Conservation (phyloP, 2,113 vertebrate species). For the Blennius ocellaris region DNA sequence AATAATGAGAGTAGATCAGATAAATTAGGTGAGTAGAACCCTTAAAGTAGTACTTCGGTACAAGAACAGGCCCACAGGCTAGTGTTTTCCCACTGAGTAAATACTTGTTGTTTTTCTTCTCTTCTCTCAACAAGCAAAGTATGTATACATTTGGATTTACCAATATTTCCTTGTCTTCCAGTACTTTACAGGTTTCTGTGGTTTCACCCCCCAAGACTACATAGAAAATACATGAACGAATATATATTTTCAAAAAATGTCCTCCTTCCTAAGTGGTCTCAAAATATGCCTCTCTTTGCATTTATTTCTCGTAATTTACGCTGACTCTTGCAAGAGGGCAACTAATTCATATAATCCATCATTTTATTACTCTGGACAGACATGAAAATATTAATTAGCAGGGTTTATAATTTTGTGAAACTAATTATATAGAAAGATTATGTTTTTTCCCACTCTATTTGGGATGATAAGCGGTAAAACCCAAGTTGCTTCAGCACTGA, state of each 20-base stretch:
- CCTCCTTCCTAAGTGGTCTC: not conserved
- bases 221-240: not conserved
- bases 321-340: constrained; percentile 18
- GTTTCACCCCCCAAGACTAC: constrained; percentile 1
- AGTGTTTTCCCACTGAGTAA: no score
- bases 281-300: constrained; percentile 19
- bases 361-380: constrained; percentile 56
- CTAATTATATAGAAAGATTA: constrained; percentile 75
- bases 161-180: not conserved
- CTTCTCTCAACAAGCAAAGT: not conserved
- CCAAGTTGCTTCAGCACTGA: constrained; percentile 61
- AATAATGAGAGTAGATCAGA: no score
- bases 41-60: no score
- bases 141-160: constrained; percentile 4
- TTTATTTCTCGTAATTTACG: constrained; percentile 33
- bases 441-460: constrained; percentile 62
- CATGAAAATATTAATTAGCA: constrained; percentile 78
- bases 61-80: no score
- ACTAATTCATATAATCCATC: constrained; percentile 53
- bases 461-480: constrained; percentile 75
- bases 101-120: no score
- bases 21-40: no score
- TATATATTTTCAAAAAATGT: constrained; percentile 24
- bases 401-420: constrained; percentile 71
- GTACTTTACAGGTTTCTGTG: constrained; percentile 1